A percentile compares a stretch with the other conserved stretches of the same genome.
phyloP scores from a whole-genome alignment of 1,140 invertebrate genomes.

The Atta texana region DNA sequence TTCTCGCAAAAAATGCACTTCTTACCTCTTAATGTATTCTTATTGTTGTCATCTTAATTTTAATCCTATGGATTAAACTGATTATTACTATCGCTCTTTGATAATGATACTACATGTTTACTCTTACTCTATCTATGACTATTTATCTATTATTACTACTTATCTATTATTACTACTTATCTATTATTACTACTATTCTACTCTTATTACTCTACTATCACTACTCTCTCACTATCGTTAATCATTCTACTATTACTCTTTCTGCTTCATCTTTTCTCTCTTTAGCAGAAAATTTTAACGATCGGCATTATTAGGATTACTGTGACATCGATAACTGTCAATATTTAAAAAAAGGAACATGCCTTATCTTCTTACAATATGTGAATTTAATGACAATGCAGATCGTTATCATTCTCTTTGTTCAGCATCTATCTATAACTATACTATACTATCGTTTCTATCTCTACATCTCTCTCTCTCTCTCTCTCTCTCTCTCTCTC shows the following conservation, averaged over 20 bases:
- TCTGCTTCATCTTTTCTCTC: conserved; percentile 35
- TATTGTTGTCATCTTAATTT: conserved; percentile 9
- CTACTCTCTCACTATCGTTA: conserved; percentile 26
- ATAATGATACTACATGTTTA: conserved; percentile 49
- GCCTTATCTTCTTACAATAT: neutral
- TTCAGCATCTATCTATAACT: conserved; percentile 41
- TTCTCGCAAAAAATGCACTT: conserved; percentile 13
- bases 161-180: neutral
- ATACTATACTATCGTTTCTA: conserved; percentile 48
- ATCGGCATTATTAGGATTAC: neutral
- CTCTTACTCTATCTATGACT: conserved; percentile 29
- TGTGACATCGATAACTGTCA: neutral
- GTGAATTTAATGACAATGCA: conserved; percentile 5
- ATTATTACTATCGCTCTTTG: conserved; percentile 39
- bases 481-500: conserved; percentile 39
- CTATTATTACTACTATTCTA: conserved; percentile 7
- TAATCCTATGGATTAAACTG: conserved; percentile 1
- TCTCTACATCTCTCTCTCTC: conserved; percentile 48
- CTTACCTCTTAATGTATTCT: neutral
- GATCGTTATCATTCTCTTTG: conserved; percentile 17
- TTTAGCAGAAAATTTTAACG: conserved; percentile 11
- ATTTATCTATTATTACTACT: conserved; percentile 7
- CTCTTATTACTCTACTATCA: neutral
- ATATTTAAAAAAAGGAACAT: neutral
- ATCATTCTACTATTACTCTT: conserved; percentile 45